Conservation (phyloP, 2,113 vertebrate species). For the Zosterops hypoxanthus region DNA sequence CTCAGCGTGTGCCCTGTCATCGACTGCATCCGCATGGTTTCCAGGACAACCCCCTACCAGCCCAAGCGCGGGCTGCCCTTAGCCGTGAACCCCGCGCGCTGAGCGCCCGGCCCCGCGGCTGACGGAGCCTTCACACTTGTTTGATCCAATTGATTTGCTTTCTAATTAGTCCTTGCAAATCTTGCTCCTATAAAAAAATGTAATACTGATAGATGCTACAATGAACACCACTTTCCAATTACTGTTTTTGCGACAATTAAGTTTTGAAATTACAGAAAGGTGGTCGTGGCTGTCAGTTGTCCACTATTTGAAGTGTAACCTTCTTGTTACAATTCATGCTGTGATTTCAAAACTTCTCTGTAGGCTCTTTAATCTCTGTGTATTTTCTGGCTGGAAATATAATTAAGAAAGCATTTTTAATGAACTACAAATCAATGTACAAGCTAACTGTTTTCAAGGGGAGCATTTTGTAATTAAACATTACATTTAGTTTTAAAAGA, state of each 20-base stretch:
- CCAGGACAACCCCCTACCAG: conserved; percentile 84
- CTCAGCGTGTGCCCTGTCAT: conserved; percentile 92
- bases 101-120: conserved; percentile 58
- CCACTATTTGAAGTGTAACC: conserved; percentile 56
- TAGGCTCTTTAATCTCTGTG: conserved; percentile 35
- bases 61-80: conserved; percentile 89
- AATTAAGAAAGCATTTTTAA: conserved; percentile 69
- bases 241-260: conserved; percentile 56
- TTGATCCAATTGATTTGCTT: conserved; percentile 58
- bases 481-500: conserved; percentile 72
- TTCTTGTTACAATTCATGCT: conserved; percentile 23
- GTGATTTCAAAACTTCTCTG: conserved; percentile 55
- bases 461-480: conserved; percentile 76
- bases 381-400: conserved; percentile 63
- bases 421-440: conserved; percentile 51
- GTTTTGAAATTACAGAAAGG: conserved; percentile 26
- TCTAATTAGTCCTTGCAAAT: conserved; percentile 66
- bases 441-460: conserved; percentile 70
- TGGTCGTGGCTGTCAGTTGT: conserved; percentile 9
- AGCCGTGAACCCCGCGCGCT: conserved; percentile 74
- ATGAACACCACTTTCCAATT: conserved; percentile 32
- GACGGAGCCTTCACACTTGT: conserved; percentile 1
- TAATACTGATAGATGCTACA: conserved; percentile 38
- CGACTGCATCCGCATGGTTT: conserved; percentile 94
- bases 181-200: conserved; percentile 28